phyloP scores from a whole-genome alignment of 2,888 invertebrate genomes.

The Gerosis bhagava region DNA sequence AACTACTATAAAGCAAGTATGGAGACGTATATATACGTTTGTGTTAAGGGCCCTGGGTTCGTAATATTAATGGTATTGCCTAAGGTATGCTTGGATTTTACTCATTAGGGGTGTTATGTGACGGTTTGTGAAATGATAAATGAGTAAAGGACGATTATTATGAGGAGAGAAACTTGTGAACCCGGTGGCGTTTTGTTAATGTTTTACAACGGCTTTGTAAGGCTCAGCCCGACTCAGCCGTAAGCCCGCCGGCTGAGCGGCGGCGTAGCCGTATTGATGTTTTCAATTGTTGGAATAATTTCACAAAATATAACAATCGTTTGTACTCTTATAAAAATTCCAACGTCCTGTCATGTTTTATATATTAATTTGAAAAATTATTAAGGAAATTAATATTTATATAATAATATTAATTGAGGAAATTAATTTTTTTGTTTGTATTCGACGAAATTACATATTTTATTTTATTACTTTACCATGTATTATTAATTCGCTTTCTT shows the following conservation, averaged over 20 bases:
- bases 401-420: too few relatives aligned
- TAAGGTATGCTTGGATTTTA: slow-evolving; percentile 78
- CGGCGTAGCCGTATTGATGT: slow-evolving; percentile 28
- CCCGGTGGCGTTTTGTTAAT: slow-evolving; percentile 60
- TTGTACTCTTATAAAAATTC: too few relatives aligned
- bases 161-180: slow-evolving; percentile 54
- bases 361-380: too few relatives aligned
- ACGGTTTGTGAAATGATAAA: slow-evolving; percentile 76
- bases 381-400: too few relatives aligned
- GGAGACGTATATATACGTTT: slow-evolving; percentile 32
- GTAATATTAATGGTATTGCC: slow-evolving; percentile 75
- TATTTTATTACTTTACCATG: too few relatives aligned
- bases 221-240: slow-evolving; percentile 48
- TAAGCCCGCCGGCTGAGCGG: slow-evolving; percentile 39
- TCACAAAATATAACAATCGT: too few relatives aligned
- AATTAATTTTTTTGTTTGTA: too few relatives aligned
- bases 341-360: too few relatives aligned
- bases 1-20: slow-evolving; percentile 39
- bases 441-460: too few relatives aligned
- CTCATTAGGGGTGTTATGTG: slow-evolving; percentile 78
- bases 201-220: slow-evolving; percentile 55
- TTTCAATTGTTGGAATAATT: slow-evolving; percentile 21
- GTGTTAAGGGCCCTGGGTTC: slow-evolving; percentile 54
- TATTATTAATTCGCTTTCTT: too few relatives aligned
- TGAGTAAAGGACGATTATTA: slow-evolving; percentile 62